Conservation (phyloP, 2,888 invertebrate species). For the Allacma fusca region DNA sequence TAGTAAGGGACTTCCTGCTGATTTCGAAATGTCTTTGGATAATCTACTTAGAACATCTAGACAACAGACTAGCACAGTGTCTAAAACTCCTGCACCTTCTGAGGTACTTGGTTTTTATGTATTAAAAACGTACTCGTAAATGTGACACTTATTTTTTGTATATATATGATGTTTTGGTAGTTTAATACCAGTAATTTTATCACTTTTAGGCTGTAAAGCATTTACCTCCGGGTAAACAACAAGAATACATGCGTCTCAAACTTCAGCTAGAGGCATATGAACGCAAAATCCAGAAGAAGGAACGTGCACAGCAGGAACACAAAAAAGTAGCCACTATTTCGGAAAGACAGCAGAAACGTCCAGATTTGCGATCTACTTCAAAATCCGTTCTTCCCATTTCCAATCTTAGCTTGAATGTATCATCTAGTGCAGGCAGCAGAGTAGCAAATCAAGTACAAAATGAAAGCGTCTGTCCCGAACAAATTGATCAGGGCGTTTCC, state of each 20-base stretch:
- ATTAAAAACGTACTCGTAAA: background rate
- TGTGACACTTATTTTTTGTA: background rate
- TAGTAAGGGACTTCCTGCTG: background rate
- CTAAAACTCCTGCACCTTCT: background rate
- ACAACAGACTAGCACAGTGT: slow-evolving; percentile 10
- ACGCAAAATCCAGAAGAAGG: slow-evolving; percentile 24
- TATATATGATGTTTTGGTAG: background rate
- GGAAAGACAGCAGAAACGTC: no score
- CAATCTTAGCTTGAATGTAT: no score
- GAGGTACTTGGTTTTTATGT: background rate
- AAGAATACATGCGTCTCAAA: slow-evolving; percentile 23
- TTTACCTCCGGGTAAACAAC: slow-evolving; percentile 27
- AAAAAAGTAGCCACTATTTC: no score
- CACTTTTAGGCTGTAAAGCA: slow-evolving; percentile 14
- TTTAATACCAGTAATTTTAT: background rate
- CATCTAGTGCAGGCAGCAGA: no score
- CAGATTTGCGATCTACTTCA: no score
- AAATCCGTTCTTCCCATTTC: no score
- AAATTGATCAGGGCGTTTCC: no score
- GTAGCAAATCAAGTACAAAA: no score
- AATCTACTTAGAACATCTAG: slow-evolving; percentile 30
- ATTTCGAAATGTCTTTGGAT: slow-evolving; percentile 38
- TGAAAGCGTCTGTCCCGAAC: no score
- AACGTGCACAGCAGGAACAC: background rate
- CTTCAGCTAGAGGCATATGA: slow-evolving; percentile 13